Evolutionary conservation across 2,797 vertebrate species (phyloP).

Genomic region (Erethizon dorsatum): DNA sequence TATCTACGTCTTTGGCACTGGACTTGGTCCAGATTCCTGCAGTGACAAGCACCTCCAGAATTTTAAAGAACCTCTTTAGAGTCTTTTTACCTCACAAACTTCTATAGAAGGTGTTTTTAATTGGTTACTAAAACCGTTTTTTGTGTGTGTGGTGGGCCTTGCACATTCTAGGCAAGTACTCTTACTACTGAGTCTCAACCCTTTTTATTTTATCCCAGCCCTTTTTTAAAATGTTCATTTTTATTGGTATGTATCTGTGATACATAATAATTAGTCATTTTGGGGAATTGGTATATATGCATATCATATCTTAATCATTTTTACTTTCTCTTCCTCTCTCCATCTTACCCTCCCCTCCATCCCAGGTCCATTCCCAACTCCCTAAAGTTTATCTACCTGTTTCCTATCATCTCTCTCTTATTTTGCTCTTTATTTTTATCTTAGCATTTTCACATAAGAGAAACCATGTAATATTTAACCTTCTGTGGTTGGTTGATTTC

Average conservation of each 20-base stretch:
- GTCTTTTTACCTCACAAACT: slow-evolving; percentile 5
- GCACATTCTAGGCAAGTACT: neutral
- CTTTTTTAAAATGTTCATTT: neutral
- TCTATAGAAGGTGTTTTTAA: slow-evolving; percentile 8
- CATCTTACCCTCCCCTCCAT: neutral
- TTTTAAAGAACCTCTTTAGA: neutral
- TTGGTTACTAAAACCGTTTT: slow-evolving; percentile 11
- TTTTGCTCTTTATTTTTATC: neutral
- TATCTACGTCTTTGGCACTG: neutral
- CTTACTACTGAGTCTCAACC: neutral
- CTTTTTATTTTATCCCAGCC: neutral
- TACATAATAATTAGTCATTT: neutral
- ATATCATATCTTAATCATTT: neutral
- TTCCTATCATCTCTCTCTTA: neutral
- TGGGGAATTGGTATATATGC: neutral
- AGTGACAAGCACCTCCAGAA: neutral
- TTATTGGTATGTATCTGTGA: neutral
- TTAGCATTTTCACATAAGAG: neutral
- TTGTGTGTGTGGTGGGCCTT: neutral
- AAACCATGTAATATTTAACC: neutral
- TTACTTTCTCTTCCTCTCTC: neutral
- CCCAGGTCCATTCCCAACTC: neutral
- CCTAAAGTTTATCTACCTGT: neutral
- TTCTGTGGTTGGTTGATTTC: neutral
- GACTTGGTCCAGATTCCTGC: neutral